Evolutionary conservation across 1,140 invertebrate genomes (phyloP), one percentile per base, ranked within the genome.

Genomic region (Medauroidea extradentata): DNA sequence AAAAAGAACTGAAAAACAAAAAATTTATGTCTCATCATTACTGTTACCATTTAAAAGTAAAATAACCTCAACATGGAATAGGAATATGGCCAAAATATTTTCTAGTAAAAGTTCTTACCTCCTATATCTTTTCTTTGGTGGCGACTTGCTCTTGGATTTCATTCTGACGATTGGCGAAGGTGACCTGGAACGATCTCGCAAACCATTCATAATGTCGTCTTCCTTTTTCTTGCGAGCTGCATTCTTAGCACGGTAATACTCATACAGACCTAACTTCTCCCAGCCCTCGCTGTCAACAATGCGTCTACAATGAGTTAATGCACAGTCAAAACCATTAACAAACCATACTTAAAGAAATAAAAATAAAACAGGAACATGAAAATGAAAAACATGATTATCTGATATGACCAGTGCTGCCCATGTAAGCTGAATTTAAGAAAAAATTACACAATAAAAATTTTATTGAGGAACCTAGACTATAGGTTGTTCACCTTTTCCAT

Each of bases 241-340:
- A 76, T 94, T 93, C 77, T 98, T 99, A 0, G 94, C 91, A 79
- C 94, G 94, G 75, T 94, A 98, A 77, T 96, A 99, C 78, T 98
- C 96, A 75, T 97, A 98, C 19, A 99, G 78, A 58, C 93, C 94
- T 67, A 98, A 78, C 75, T 96, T 95, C 73, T 98, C 96, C 96
- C 96, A 98, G 41, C 96, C 96, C 72, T 98, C 95, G 78, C 92
- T 95, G 58, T 52, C 39, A 60, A 60, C 46, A 57, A 57, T 55
- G 41, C 41, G 23, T 16, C 41, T 55, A 34, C 29, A 29, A 24
- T 2, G 38, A 29, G 49, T 51, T n/a, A 51, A 24, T 51, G 25
- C 9, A 51, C 24, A 29, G 29, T 34, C 29, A 34, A 34, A 34
- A 34, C 11, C 29, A 34, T 34, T 34, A 34, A 4, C 11, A 34